Base-by-base conservation (phyloP, 2,113 vertebrate species). In the Megaceryle torquata region DNA sequence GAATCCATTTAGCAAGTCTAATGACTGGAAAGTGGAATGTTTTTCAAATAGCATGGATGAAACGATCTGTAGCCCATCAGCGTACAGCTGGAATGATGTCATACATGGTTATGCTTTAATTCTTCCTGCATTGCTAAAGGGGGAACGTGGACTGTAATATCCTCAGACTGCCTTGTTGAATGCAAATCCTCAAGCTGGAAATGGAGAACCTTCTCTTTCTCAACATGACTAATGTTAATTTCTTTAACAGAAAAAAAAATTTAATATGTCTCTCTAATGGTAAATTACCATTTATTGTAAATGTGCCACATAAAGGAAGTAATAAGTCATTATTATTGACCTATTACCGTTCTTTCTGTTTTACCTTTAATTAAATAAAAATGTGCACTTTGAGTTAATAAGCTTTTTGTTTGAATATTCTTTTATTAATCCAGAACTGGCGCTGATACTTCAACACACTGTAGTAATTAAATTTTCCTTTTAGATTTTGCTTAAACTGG, bases 231-330 rank as follows among this genome's bases (percentile, higher is more conserved):
- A 93, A 97, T 97, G 97, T 95, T 97, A 95, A 98, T 98, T 98
- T 97, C 96, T 98, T 92, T 93, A 96, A 57, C 85, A 93, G 93
- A 86, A 94, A 93, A 91, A 71, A 96, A 94, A 97, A 96, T 29
- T 86, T 96, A 97, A 95, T 97, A 96, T 94, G 67, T 97, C 91
- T 90, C 80, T 97, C 97, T 98, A 98, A 97, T 97, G 97, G 97
- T 98, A 97, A 97, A 98, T 98, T 98, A 92, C 95, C 97, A 98
- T 97, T 98, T 97, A 97, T 98, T 98, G 97, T 98, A 98, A 98
- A 97, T 98, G 97, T 97, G 97, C 95, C 96, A 97, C 94, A 96
- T 97, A 98, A 98, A 98, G 98, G 97, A 98, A 98, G 97, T 93
- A 94, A 95, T 98, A 98, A 98, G 97, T 98, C 97, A 98, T 98